phyloP scores from a whole-genome alignment of 1,140 invertebrate genomes.

The Zaprionus tsacasi region DNA sequence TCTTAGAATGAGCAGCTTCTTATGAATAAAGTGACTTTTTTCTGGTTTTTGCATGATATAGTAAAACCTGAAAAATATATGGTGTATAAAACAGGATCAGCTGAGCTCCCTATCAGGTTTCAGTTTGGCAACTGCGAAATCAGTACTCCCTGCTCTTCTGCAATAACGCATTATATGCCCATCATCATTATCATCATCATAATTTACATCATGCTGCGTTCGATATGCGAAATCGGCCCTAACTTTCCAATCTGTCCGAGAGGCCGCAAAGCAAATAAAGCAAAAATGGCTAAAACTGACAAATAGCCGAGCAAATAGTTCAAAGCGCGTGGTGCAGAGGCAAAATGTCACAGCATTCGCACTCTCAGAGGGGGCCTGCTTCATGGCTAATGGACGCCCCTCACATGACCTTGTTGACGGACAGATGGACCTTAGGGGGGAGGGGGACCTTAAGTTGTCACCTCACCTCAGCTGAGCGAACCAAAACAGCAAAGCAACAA shows the following conservation, averaged over 20 bases:
- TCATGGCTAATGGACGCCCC: slow-evolving; percentile 78
- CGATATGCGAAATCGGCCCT: slow-evolving; percentile 25
- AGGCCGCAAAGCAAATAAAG: slow-evolving; percentile 7
- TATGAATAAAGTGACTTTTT: too few species aligned
- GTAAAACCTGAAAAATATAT: too few species aligned
- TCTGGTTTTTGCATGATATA: too few species aligned
- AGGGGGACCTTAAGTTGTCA: slow-evolving; percentile 69
- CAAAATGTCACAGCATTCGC: slow-evolving; percentile 54
- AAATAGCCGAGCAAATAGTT: slow-evolving; percentile 5
- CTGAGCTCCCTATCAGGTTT: too few species aligned
- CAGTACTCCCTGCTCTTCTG: slow-evolving; percentile 3
- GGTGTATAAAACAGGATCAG: too few species aligned
- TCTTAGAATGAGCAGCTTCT: too few species aligned
- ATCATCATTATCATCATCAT: slow-evolving; percentile 43
- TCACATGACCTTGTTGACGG: slow-evolving; percentile 71
- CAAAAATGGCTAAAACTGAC: slow-evolving; percentile 4
- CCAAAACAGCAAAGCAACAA: slow-evolving; percentile 41
- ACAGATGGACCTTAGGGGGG: slow-evolving; percentile 5
- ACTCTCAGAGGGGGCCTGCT: slow-evolving; percentile 37
- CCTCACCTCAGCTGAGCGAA: slow-evolving; percentile 69
- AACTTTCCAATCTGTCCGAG: slow-evolving; percentile 71
- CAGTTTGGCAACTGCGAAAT: too few species aligned
- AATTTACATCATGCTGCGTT: slow-evolving; percentile 55
- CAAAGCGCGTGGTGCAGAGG: neutral
- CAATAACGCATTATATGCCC: slow-evolving; percentile 29